Evolutionary conservation across 2,113 vertebrate species (phyloP), one percentile per base, ranked within the genome.

Genomic region (Phodopus roborovskii): DNA sequence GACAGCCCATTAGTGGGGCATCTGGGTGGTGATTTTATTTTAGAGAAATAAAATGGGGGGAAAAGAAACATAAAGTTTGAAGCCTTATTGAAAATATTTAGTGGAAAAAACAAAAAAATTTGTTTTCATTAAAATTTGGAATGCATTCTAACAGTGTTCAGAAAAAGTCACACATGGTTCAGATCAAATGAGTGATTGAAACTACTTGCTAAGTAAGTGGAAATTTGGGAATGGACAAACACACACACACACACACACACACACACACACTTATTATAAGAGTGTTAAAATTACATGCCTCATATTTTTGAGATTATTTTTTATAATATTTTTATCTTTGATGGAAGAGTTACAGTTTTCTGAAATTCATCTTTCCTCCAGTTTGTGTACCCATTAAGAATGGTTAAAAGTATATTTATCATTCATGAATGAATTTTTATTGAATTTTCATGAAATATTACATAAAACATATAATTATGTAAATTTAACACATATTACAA

Each of bases 221-320:
- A 87, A 70, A 45, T 70, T 86, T 86, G 84, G 30, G 45, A 86
- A 90, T 74, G 56, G 68, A 84, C 70, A 71, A 36, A n/a, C 70
- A 71, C 16, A 39, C n/a, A 39, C 17, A 73, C 36, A 73, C 28
- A 53, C 48, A 36, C 16, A 36, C 30, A 56, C 17, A 36, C 26
- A 30, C 39, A 77, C 48, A 36, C 79, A 68, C 82, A 7, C 73
- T 68, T 89, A 45, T 77, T 81, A 50, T 42, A 91, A 89, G 10
- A 87, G 78, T 81, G 39, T 92, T 88, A 78, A 64, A 73, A 39
- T 94, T 87, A 79, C 12, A 3, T 79, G 17, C 9, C 62, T 81
- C 48, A 50, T 68, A 42, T 88, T 88, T 97, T 92, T 89, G 85
- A 86, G 36, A 90, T 45, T 88, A 56, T 93, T 94, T 95, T 95